A percentile compares a stretch with the other conserved stretches of the same genome.
Evolutionary conservation across 2,113 vertebrate genomes (phyloP).

Genomic region (Salvelinus namaycush): DNA sequence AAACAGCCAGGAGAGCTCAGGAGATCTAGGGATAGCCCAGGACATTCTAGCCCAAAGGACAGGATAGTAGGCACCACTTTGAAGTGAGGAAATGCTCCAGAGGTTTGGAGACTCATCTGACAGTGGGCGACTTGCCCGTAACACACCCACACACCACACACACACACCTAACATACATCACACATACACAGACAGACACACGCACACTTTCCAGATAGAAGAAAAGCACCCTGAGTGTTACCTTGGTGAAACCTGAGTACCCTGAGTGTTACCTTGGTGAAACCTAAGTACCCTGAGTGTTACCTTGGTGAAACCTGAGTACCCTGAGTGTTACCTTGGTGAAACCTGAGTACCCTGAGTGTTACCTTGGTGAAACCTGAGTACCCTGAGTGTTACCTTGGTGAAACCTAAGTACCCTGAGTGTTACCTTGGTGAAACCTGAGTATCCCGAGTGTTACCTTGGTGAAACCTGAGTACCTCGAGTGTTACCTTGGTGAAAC

Average conservation of each 20-base stretch:
- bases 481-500: too few relatives aligned
- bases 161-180: too few relatives aligned
- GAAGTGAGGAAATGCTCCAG: conserved; percentile 58
- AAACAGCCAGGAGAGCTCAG: conserved; percentile 1
- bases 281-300: too few relatives aligned
- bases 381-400: neutral
- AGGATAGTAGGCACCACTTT: conserved; percentile 43
- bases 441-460: too few relatives aligned
- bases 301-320: too few relatives aligned
- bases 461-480: too few relatives aligned
- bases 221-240: conserved; percentile 26
- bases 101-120: conserved; percentile 45
- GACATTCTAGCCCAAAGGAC: conserved; percentile 21
- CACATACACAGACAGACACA: conserved; percentile 27
- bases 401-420: conserved; percentile 36
- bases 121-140: conserved; percentile 51
- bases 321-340: too few relatives aligned
- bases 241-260: conserved; percentile 50
- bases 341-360: too few relatives aligned
- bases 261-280: conserved; percentile 30
- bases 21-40: conserved; percentile 24
- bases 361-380: too few relatives aligned
- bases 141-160: conserved; percentile 12
- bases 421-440: conserved; percentile 21
- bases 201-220: conserved; percentile 19